Evolutionary conservation across 2,888 invertebrate genomes (phyloP).

Genomic region (Catocala sponsa): DNA sequence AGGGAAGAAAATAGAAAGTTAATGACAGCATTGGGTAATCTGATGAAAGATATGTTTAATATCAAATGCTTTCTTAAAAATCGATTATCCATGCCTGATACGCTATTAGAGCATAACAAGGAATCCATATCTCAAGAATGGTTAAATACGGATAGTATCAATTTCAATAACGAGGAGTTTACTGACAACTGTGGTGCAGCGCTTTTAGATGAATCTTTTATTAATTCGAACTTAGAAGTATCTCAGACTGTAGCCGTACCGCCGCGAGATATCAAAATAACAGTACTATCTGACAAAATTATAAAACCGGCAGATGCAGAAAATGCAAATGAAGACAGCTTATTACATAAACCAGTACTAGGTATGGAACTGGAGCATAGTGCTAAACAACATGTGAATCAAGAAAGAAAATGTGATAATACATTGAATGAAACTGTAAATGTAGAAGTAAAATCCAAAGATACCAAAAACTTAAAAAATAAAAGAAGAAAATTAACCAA

Average conservation of each 20-base stretch:
- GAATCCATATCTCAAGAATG: background rate
- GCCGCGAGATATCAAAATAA: background rate
- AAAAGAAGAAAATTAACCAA: constrained; percentile 62
- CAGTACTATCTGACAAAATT: constrained; percentile 5
- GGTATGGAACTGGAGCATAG: background rate
- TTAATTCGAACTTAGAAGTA: background rate
- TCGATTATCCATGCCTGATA: constrained; percentile 4
- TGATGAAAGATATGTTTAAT: constrained; percentile 52
- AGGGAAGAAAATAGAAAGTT: constrained; percentile 51
- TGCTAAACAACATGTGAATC: constrained; percentile 2
- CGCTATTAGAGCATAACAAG: background rate
- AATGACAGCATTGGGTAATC: constrained; percentile 41
- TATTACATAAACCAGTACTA: background rate
- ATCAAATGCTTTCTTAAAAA: constrained; percentile 53
- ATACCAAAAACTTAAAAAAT: constrained; percentile 16
- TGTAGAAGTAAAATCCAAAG: constrained; percentile 10
- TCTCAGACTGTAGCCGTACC: background rate
- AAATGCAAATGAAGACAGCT: background rate
- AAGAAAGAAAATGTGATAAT: background rate
- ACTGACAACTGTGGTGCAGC: background rate
- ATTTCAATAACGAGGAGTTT: background rate
- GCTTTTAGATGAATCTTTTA: background rate
- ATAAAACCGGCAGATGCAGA: background rate
- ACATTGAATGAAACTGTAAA: constrained; percentile 2
- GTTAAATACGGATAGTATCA: background rate